Conservation (phyloP, 2,797 vertebrate genomes). For the Hydrolagus colliei region DNA sequence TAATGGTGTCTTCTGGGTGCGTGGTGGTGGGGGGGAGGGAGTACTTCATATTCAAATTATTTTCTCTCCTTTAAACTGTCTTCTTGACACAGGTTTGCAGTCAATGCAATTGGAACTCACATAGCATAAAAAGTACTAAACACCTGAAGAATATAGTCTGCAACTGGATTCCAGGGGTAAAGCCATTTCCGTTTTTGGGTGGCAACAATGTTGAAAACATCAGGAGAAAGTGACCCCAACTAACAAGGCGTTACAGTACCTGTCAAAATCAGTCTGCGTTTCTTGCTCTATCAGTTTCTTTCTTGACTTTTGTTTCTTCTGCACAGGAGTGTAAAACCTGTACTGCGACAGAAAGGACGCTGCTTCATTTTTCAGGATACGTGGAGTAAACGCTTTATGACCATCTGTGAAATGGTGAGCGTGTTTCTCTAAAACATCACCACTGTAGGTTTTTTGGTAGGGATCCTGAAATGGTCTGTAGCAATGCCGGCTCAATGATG, state of each 20-base stretch:
- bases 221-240: not conserved
- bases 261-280: conserved; percentile 58
- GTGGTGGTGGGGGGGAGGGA: too few species aligned
- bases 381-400: conserved; percentile 77
- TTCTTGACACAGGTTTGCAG: not conserved
- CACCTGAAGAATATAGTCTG: not conserved
- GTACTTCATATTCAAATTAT: not conserved
- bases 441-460: conserved; percentile 58
- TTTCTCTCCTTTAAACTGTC: not conserved
- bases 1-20: not conserved
- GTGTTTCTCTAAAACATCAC: conserved; percentile 80
- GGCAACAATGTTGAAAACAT: conserved; percentile 1
- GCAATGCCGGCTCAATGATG: conserved; percentile 38
- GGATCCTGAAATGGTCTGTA: conserved; percentile 58
- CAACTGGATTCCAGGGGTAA: not conserved
- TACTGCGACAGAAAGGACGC: conserved; percentile 74
- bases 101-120: not conserved
- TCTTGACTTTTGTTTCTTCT: conserved; percentile 15
- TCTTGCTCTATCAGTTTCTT: conserved; percentile 43
- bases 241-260: conserved; percentile 51
- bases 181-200: not conserved
- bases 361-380: conserved; percentile 74
- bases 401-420: conserved; percentile 65
- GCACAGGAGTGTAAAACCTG: conserved; percentile 77
- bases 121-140: not conserved